phyloP scores from a whole-genome alignment of 2,888 invertebrate species.

The Nasonia oneida region DNA sequence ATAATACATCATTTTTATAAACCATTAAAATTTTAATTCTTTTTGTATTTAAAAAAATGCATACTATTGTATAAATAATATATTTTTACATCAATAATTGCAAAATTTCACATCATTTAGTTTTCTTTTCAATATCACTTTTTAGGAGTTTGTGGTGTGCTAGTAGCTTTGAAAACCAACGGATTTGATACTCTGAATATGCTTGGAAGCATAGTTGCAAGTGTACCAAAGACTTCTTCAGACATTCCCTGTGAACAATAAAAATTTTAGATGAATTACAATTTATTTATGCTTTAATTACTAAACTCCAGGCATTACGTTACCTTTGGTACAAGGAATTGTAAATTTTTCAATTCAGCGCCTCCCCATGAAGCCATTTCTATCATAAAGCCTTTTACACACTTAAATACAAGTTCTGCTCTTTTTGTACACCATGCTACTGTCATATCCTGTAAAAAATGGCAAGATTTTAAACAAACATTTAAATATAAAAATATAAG shows the following conservation, averaged over 20 bases:
- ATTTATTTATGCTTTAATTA: slow-evolving; percentile 32
- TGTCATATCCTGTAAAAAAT: slow-evolving; percentile 88
- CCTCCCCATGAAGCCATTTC: slow-evolving; percentile 98
- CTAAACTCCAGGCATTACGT: slow-evolving; percentile 79
- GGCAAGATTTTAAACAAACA: slow-evolving; percentile 4
- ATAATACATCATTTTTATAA: not conserved
- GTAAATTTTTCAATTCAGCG: slow-evolving; percentile 92
- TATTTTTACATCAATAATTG: slow-evolving; percentile 47
- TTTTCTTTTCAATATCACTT: slow-evolving; percentile 52
- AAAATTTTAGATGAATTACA: not conserved
- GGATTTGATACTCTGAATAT: slow-evolving; percentile 98
- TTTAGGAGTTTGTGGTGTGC: slow-evolving; percentile 78
- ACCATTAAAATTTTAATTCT: slow-evolving; percentile 41
- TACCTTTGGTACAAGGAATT: slow-evolving; percentile 91
- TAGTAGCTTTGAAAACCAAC: slow-evolving; percentile 85
- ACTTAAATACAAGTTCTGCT: slow-evolving; percentile 98
- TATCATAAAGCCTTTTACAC: slow-evolving; percentile 99
- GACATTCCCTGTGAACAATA: slow-evolving; percentile 85
- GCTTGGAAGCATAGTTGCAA: slow-evolving; percentile 93
- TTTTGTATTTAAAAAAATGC: slow-evolving; percentile 27
- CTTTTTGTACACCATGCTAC: slow-evolving; percentile 97
- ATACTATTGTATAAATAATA: slow-evolving; percentile 44
- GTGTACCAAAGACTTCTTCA: slow-evolving; percentile 88
- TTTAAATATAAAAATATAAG: slow-evolving; percentile 4
- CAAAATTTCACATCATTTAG: slow-evolving; percentile 31